Percentiles rank a stretch among this genome's conserved stretches.
Evolutionary conservation across 2,888 invertebrate species (phyloP).

Genomic region (Agonopterix arenella): DNA sequence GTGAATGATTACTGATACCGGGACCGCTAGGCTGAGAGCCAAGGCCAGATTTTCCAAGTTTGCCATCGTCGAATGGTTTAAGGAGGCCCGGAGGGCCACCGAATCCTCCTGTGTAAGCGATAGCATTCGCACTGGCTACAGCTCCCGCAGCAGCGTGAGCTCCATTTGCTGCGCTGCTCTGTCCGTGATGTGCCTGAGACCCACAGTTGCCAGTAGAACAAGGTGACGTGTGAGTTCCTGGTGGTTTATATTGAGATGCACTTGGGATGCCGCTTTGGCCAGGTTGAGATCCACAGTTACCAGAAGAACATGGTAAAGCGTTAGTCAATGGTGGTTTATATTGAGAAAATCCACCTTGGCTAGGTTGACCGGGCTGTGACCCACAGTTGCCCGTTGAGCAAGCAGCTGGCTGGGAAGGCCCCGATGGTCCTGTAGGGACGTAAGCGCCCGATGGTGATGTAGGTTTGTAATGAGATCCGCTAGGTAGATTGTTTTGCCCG

Average conservation of each 20-base stretch:
- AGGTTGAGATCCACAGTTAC: constrained; percentile 19
- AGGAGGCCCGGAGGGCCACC: constrained; percentile 64
- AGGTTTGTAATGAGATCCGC: too few species aligned
- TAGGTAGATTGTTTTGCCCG: too few species aligned
- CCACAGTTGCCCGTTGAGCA: too few species aligned
- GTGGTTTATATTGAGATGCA: background rate
- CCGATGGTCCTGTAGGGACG: too few species aligned
- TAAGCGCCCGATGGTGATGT: too few species aligned
- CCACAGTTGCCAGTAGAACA: constrained; percentile 12
- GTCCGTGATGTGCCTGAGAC: constrained; percentile 3
- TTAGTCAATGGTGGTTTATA: background rate
- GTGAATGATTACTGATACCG: constrained; percentile 13
- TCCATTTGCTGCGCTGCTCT: constrained; percentile 8
- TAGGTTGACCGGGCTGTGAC: background rate
- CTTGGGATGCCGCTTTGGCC: background rate
- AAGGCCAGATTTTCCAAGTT: constrained; percentile 16
- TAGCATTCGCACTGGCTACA: constrained; percentile 34
- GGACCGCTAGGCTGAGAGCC: constrained; percentile 13
- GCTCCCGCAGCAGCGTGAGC: constrained; percentile 22
- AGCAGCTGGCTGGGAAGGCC: too few species aligned
- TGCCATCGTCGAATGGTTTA: constrained; percentile 49
- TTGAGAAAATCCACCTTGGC: constrained; percentile 1
- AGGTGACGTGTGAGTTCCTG: background rate
- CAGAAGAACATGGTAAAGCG: constrained; percentile 17
- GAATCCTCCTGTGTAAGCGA: constrained; percentile 57